Base-by-base conservation (phyloP, 2,888 invertebrate species). In the Tuberolachnus salignus region DNA sequence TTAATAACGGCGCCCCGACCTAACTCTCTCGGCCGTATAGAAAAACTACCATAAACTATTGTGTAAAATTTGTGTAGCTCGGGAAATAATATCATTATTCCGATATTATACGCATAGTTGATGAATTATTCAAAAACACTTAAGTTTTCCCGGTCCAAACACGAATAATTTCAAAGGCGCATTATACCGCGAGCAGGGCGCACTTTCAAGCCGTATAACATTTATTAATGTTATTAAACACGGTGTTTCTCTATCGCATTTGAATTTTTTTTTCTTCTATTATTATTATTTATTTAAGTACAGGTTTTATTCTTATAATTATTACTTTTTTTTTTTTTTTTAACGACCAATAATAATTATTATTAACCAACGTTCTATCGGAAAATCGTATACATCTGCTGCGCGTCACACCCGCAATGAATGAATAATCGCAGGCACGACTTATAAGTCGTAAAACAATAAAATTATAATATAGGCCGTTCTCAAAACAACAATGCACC, bases 121-220 rank as follows among this genome's bases (percentile, higher is more conserved):
- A 59, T 69, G 59, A 78, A 78, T 78, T 69, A 78, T 78, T 78
- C 78, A 69, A 51, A 42, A 74, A 42, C 26, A 21, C 51, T 51
- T n/a, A 13, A 34, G 61, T 74, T 63, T 53, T 74, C 51, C 64
- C 23, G 23, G 53, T 53, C 16, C 23, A 44, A 53, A 63, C 16
- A 21, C 11, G 53, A 64, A 59, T 42, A 34, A 51, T 63, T 44
- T 23, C n/a, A 34, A 57, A 53, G 51, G 53, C 42, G 14, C 61
- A 59, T 59, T 59, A 59, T 59, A n/a, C n/a, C n/a, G n/a, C n/a
- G n/a, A n/a, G n/a, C n/a, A n/a, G n/a, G 23, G 53, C 73, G 34
- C 73, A 44, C 51, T 53, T 53, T 59, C 26, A 23, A 14, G 19
- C 13, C 49, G 42, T 26, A 61, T 61, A n/a, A 21, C 42, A 19